These are phyloP conservation scores for Sphenopsis melanotis DNA, from an alignment of 2,797 vertebrate species.

Conservation along the genomic window DNA sequence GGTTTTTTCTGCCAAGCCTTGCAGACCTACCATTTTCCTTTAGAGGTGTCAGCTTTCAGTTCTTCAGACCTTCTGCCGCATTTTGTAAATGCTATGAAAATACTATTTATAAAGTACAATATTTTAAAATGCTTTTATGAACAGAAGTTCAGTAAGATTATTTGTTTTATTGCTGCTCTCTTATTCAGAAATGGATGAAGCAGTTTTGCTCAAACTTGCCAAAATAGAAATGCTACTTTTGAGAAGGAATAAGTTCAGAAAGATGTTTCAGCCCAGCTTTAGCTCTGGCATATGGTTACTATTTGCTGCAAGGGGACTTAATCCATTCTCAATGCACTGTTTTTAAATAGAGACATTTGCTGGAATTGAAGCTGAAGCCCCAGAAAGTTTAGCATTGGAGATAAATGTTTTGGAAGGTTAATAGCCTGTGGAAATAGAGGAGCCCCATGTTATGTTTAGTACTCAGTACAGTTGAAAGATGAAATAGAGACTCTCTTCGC, in stretches of 20 bases:
- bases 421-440: conserved; percentile 37
- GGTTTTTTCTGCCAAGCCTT: neutral
- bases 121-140: neutral
- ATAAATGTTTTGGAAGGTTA: conserved; percentile 55
- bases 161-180: neutral
- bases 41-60: neutral
- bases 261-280: neutral
- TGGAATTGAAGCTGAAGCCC: neutral
- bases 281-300: neutral
- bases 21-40: neutral
- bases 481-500: neutral
- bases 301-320: neutral
- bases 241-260: neutral
- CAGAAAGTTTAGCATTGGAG: neutral
- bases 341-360: conserved; percentile 16
- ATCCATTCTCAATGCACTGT: neutral
- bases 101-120: neutral
- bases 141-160: neutral
- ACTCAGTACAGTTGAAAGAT: neutral
- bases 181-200: neutral
- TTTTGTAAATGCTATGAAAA: neutral
- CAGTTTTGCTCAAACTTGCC: neutral
- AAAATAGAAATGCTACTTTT: neutral
- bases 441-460: conserved; percentile 1
- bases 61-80: neutral